Conservation (phyloP, 2,113 vertebrate species). For the Rhabdomys dilectus region DNA sequence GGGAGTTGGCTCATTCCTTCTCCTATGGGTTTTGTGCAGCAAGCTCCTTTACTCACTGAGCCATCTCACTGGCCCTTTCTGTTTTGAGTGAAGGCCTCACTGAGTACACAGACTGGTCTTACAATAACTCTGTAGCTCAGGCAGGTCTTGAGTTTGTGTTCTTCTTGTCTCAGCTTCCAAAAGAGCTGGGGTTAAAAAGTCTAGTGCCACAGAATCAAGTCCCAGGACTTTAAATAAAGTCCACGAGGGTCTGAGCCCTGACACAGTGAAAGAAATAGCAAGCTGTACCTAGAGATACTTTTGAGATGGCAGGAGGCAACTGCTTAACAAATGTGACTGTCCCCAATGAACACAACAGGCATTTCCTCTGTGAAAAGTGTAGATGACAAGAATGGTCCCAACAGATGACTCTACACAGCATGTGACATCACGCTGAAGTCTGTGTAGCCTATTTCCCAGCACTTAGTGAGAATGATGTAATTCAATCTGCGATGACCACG, state of each 20-base stretch:
- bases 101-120: background rate
- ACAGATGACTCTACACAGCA: too few species aligned
- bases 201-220: background rate
- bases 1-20: background rate
- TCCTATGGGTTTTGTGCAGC: background rate
- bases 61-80: background rate
- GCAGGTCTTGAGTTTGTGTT: background rate
- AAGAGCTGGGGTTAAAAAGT: background rate
- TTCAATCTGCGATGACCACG: background rate
- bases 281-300: background rate
- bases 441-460: too few species aligned
- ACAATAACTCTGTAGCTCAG: background rate
- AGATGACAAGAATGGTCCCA: background rate
- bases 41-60: background rate
- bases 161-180: background rate
- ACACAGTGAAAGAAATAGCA: background rate
- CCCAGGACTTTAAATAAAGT: background rate
- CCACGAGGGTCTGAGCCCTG: background rate
- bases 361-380: background rate
- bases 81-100: background rate
- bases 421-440: background rate
- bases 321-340: background rate
- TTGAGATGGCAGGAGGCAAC: background rate
- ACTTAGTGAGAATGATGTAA: background rate
- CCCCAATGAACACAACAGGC: too few species aligned